phyloP scores from a whole-genome alignment of 2,888 invertebrate species.

The Glyphotaelius pellucidus region DNA sequence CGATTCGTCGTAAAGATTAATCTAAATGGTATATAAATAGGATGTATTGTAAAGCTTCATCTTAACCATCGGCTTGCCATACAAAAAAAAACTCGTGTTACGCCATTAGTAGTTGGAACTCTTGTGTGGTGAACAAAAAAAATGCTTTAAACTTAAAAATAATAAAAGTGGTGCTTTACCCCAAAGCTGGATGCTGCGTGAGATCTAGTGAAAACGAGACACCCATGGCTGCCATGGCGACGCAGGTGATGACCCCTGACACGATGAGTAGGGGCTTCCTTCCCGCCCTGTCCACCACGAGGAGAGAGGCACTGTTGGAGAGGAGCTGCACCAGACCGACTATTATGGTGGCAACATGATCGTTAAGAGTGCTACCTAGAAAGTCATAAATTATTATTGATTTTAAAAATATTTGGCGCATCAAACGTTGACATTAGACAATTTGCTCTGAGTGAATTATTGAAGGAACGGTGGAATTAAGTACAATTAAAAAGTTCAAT shows the following conservation, averaged over 20 bases:
- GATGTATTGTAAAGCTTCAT: no score
- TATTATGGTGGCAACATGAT: conserved; percentile 77
- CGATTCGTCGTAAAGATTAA: no score
- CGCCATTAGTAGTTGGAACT: no score
- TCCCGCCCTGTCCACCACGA: conserved; percentile 80
- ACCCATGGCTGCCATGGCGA: conserved; percentile 77
- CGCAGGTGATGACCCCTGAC: conserved; percentile 77
- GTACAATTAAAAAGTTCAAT: no score
- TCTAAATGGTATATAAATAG: no score
- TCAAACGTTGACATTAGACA: not conserved
- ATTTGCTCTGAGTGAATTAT: no score
- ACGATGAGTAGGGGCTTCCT: conserved; percentile 78
- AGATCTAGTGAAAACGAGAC: conserved; percentile 76
- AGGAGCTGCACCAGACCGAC: conserved; percentile 78
- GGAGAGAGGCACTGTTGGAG: conserved; percentile 75
- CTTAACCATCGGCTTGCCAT: no score
- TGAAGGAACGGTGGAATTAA: no score
- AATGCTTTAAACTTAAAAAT: no score
- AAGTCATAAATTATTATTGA: not conserved
- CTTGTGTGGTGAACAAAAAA: no score
- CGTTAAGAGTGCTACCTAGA: conserved; percentile 75
- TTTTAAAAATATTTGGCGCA: not conserved
- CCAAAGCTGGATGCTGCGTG: conserved; percentile 72
- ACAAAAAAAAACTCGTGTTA: no score
- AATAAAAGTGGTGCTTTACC: conserved; percentile 69